Evolutionary conservation across 2,797 vertebrate species (phyloP), one percentile per base, ranked within the genome.

Genomic region (Fistularia commersonii): DNA sequence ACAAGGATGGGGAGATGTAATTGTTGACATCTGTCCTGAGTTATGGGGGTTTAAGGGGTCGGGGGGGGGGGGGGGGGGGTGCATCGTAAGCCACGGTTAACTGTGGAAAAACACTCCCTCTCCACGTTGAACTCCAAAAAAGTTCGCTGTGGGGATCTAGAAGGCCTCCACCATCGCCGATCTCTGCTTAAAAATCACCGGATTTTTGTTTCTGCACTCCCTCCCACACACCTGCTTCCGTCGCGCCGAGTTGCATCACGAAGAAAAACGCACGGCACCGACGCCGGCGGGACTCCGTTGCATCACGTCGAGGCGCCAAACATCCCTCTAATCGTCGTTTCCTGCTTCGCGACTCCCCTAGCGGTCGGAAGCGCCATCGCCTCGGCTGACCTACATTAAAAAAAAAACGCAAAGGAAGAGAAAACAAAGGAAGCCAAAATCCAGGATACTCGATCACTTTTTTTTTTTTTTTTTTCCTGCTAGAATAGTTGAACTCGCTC

Each of bases 21-120:
- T 85, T 74, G 79, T 76, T 77, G 72, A 87, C 88, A 88, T 87
- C 73, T 90, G 88, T 86, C 82, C 66, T 66, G 56, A 74, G 66
- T 81, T 84, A 69, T 23, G 41, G 56, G 54, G n/a, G n/a, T n/a
- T n/a, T n/a, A n/a, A n/a, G n/a, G n/a, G n/a, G n/a, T 53, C 36
- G 49, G 64, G 0, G 23, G 59, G 58, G 49, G 46, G 44, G 62
- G 40, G 54, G 69, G 56, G 68, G 61, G 60, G 58, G 48, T 64
- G 55, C 63, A 58, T 61, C 32, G 36, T 79, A 37, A 63, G 54
- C 50, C 32, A 36, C 35, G 48, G 41, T 63, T 58, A 74, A 57
- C 31, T 65, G 68, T 53, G 51, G 57, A 69, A 80, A 78, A 68
- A 74, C 52, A 64, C 39, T 54, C 13, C 5, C 7, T 37, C n/a